phyloP scores from a whole-genome alignment of 2,113 vertebrate species.

The Vireo altiloquus region DNA sequence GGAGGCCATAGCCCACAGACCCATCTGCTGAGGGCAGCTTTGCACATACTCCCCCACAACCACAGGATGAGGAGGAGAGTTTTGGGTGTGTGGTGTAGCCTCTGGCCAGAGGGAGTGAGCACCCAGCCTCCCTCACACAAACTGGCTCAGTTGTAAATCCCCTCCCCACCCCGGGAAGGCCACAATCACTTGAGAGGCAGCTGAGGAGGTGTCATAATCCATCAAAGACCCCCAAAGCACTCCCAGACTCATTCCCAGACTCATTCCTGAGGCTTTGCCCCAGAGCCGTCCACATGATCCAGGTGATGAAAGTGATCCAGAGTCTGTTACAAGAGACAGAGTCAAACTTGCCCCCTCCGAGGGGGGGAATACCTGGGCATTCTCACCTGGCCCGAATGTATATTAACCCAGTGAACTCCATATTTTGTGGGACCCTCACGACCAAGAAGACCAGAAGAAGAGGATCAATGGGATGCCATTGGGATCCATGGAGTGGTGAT shows the following conservation, averaged over 20 bases:
- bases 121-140: too few relatives aligned
- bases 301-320: not conserved
- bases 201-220: not conserved
- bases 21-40: not conserved
- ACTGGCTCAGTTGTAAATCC: not conserved
- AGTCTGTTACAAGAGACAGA: not conserved
- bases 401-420: not conserved
- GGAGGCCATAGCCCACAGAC: not conserved
- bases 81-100: accelerated
- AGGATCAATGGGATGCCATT: not conserved
- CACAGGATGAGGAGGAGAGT: not conserved
- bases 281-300: not conserved
- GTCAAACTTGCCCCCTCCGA: too few relatives aligned
- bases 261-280: not conserved
- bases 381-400: not conserved
- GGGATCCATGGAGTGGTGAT: not conserved
- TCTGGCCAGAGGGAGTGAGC: too few relatives aligned
- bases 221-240: accelerated
- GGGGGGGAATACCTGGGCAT: not conserved
- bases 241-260: not conserved
- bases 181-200: not conserved
- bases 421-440: not conserved
- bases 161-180: not conserved
- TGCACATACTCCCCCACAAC: not conserved
- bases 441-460: not conserved